Percentiles rank a stretch among this genome's conserved stretches.
These are phyloP conservation scores for Apamea sordens DNA, from an alignment of 2,888 invertebrate species.

Conservation along the genomic window DNA sequence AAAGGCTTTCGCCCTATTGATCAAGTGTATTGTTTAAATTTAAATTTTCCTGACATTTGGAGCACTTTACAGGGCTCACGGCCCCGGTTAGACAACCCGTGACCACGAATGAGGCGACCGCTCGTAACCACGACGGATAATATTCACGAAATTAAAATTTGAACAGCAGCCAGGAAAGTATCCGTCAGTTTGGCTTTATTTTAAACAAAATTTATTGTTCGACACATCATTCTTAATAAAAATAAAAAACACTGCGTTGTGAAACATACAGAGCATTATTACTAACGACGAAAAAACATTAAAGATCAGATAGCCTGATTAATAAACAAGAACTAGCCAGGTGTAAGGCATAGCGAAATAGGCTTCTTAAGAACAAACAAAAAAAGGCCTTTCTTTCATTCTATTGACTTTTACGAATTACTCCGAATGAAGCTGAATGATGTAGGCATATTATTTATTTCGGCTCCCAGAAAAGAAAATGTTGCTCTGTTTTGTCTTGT, in stretches of 20 bases:
- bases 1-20: conserved; percentile 27
- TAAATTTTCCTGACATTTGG: conserved; percentile 50
- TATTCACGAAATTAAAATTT: conserved; percentile 58
- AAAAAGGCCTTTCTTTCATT: conserved; percentile 31
- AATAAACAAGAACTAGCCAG: conserved; percentile 14
- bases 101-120: conserved; percentile 56
- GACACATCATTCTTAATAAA: conserved; percentile 9
- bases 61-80: conserved; percentile 42
- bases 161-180: conserved; percentile 30
- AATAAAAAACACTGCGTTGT: background rate
- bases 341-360: conserved; percentile 22
- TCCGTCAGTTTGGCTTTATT: conserved; percentile 41
- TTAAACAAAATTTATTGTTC: conserved; percentile 36
- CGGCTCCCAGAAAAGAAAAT: conserved; percentile 18
- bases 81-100: conserved; percentile 53
- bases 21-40: conserved; percentile 53
- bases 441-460: conserved; percentile 30
- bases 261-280: conserved; percentile 2
- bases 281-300: background rate
- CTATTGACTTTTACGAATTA: conserved; percentile 32
- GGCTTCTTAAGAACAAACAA: conserved; percentile 23
- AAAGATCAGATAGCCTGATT: conserved; percentile 16
- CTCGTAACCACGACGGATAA: conserved; percentile 49
- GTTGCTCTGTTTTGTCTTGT: conserved; percentile 8
- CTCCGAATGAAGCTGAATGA: conserved; percentile 30